These are phyloP conservation scores for Strigamia transsilvanica DNA, from an alignment of 2,888 invertebrate species.

Conservation along the genomic window DNA sequence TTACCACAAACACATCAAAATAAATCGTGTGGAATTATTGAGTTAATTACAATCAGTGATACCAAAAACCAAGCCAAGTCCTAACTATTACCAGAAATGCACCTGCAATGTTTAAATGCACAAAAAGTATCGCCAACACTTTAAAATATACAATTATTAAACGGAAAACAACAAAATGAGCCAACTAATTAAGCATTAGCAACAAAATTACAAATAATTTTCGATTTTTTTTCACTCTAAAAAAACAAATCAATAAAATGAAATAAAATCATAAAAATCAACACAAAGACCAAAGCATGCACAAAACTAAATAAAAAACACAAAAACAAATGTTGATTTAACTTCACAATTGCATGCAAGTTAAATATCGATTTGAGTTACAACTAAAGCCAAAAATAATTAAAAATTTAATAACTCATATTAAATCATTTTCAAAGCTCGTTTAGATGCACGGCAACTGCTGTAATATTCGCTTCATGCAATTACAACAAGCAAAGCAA, in stretches of 20 bases:
- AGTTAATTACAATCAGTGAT: conserved; percentile 26
- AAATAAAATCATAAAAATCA: neutral
- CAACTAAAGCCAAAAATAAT: neutral
- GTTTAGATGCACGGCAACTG: neutral
- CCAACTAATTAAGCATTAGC: neutral
- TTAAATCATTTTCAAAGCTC: conserved; percentile 2
- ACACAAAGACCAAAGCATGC: neutral
- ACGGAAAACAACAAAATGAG: neutral
- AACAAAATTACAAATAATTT: neutral
- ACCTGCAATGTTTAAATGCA: neutral
- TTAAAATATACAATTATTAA: neutral
- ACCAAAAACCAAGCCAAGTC: conserved; percentile 12
- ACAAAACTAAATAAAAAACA: neutral
- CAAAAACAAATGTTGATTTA: neutral
- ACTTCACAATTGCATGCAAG: neutral
- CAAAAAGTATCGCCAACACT: neutral
- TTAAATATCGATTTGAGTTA: neutral
- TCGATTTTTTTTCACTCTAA: neutral
- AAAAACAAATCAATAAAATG: neutral
- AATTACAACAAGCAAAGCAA: neutral
- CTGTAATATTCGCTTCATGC: neutral
- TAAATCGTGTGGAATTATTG: conserved; percentile 9
- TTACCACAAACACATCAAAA: conserved; percentile 24
- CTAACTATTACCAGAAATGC: conserved; percentile 28
- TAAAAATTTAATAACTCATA: neutral